phyloP scores from a whole-genome alignment of 2,113 vertebrate genomes.

The Pholis gunnellus region DNA sequence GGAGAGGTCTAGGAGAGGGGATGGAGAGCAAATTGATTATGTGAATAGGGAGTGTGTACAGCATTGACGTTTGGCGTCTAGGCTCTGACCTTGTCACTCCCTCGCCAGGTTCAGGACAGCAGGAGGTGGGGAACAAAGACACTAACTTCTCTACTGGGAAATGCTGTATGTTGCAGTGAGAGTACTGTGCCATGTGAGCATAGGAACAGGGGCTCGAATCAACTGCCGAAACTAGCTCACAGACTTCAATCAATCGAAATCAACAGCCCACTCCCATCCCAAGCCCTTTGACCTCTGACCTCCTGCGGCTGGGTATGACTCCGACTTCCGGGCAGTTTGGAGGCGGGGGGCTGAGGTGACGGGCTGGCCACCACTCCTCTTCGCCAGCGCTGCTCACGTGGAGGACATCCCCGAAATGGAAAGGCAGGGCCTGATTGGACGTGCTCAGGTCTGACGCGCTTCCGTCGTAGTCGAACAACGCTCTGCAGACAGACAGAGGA shows the following conservation, averaged over 20 bases:
- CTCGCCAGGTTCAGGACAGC: background rate
- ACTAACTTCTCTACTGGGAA: background rate
- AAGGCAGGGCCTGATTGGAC: conserved; percentile 93
- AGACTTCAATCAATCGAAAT: conserved; percentile 6
- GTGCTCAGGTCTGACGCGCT: conserved; percentile 89
- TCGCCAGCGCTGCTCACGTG: conserved; percentile 95
- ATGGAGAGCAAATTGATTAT: background rate
- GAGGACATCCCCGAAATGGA: conserved; percentile 95
- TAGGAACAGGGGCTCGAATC: background rate
- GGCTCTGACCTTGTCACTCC: background rate
- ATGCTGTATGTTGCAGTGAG: background rate
- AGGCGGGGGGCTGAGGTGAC: conserved; percentile 86
- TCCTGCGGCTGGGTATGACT: conserved; percentile 97
- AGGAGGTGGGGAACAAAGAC: background rate
- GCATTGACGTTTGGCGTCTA: background rate
- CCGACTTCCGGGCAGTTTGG: conserved; percentile 89
- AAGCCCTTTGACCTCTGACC: conserved; percentile 79
- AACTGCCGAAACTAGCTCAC: background rate
- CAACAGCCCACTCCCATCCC: background rate
- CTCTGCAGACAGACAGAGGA: conserved; percentile 49
- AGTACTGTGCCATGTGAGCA: background rate
- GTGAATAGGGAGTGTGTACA: background rate
- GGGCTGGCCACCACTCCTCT: conserved; percentile 98
- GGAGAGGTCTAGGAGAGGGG: no score
- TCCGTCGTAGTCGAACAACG: conserved; percentile 92